A percentile compares a stretch with the other conserved stretches of the same genome.
phyloP scores from a whole-genome alignment of 2,888 invertebrate genomes.

The Taphrorychus bicolor region DNA sequence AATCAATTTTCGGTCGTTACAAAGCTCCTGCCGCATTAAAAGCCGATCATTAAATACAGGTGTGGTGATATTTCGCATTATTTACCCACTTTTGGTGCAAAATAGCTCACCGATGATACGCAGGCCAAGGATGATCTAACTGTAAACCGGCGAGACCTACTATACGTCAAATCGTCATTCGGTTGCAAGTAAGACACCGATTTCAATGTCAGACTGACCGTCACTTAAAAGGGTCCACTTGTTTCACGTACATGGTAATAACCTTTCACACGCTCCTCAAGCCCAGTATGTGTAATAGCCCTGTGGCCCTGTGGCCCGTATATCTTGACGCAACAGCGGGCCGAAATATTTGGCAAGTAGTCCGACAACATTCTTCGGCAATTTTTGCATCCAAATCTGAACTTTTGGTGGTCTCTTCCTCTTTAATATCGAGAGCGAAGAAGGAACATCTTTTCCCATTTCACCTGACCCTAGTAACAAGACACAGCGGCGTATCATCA shows the following conservation, averaged over 20 bases:
- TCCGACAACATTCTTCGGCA: conserved; percentile 28
- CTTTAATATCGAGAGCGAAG: conserved; percentile 33
- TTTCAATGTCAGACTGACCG: too few relatives aligned
- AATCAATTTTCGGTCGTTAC: conserved; percentile 13
- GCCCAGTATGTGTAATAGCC: background rate
- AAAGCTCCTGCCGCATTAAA: background rate
- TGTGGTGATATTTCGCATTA: conserved; percentile 52
- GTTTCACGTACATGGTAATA: background rate
- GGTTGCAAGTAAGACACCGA: conserved; percentile 25
- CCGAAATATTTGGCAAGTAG: conserved; percentile 27
- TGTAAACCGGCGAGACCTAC: conserved; percentile 37
- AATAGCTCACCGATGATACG: conserved; percentile 42
- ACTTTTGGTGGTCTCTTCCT: conserved; percentile 32
- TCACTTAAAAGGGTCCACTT: background rate
- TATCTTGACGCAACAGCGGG: background rate
- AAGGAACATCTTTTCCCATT: conserved; percentile 31
- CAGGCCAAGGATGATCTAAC: conserved; percentile 37
- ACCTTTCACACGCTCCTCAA: conserved; percentile 2
- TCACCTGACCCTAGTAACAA: conserved; percentile 32
- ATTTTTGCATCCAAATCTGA: conserved; percentile 37
- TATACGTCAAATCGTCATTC: conserved; percentile 29
- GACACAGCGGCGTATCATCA: background rate
- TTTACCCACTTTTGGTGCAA: conserved; percentile 50
- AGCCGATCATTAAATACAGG: conserved; percentile 42
- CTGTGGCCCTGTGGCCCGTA: background rate